Base-by-base conservation (phyloP, 2,888 invertebrate genomes). In the Candidula unifasciata region DNA sequence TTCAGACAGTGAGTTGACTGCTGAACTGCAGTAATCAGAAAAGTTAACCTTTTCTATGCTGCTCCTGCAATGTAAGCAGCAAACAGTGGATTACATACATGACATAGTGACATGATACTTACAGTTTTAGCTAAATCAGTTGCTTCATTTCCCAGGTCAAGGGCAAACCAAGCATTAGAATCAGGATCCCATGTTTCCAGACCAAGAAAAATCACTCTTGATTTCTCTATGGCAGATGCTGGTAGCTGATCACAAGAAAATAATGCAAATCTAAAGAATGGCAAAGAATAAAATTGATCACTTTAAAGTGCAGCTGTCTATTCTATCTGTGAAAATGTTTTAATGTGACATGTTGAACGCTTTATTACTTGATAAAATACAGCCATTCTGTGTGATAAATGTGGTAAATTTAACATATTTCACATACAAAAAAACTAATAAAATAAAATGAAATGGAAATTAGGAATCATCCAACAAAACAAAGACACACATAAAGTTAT, bases 101-200 rank as follows among this genome's bases (percentile, higher is more conserved):
- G 60, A 5, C n/a, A 60, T 5, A 60, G n/a, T 44, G 60, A 24
- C 18, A 74, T 54, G 30, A 18, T 2, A 30, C 64, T 64, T 8
- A 80, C 84, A 3, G 60, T 37, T 80, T 69, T 60, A 3, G 44
- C 79, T 8, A 79, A n/a, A 68, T 71, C 64, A 35, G 83, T 27
- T 76, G 86, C 86, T 10, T 86, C 69, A 73, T 90, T 89, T 5
- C 89, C 89, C 13, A 88, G 80, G 3, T 82, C 82, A n/a, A 93
- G 86, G 37, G 92, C 93, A 91, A 93, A 93, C 89, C 92, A 90
- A 6, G 91, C 91, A n/a, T 85, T 82, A 54, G 89, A 86, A 54
- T 89, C 88, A 18, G 86, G 83, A 33, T 87, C 86, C 85, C 84
- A 85, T 27, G 88, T 89, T 73, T 91, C 89, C 13, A 91, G 74